Evolutionary conservation across 2,797 vertebrate species (phyloP).

Genomic region (Masticophis lateralis): DNA sequence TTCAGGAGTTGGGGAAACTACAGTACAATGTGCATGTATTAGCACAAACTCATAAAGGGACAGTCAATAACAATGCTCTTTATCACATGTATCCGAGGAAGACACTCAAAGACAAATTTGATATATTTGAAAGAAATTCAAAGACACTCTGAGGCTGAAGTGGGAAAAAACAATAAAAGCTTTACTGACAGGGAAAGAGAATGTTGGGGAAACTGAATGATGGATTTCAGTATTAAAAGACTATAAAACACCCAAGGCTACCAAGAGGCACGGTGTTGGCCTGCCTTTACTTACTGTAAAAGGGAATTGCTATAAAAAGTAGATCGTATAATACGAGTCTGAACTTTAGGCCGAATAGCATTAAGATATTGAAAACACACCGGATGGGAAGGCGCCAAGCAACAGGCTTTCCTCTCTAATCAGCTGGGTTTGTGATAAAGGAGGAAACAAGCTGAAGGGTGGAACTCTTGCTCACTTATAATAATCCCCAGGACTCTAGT

Average conservation of each 20-base stretch:
- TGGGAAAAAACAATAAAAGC: neutral
- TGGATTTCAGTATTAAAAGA: neutral
- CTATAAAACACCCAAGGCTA: neutral
- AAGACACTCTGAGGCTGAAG: neutral
- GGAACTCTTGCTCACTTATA: conserved; percentile 66
- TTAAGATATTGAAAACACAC: conserved; percentile 52
- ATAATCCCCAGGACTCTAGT: conserved; percentile 66
- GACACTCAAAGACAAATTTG: neutral
- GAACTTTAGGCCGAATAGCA: conserved; percentile 43
- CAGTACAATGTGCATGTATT: neutral
- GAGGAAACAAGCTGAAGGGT: conserved; percentile 71
- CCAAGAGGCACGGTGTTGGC: neutral
- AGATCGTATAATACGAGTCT: conserved; percentile 51
- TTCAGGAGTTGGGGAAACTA: neutral
- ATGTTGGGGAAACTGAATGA: neutral
- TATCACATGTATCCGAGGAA: neutral
- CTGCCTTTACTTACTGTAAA: conserved; percentile 45
- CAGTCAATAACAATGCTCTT: neutral
- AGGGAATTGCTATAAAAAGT: conserved; percentile 47
- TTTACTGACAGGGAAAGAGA: neutral
- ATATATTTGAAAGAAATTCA: neutral
- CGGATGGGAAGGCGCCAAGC: conserved; percentile 72
- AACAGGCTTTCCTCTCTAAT: conserved; percentile 71
- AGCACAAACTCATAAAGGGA: neutral
- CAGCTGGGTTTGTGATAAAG: conserved; percentile 65